Evolutionary conservation across 2,797 vertebrate species (phyloP).

Genomic region (Platyrinchus mystaceus): DNA sequence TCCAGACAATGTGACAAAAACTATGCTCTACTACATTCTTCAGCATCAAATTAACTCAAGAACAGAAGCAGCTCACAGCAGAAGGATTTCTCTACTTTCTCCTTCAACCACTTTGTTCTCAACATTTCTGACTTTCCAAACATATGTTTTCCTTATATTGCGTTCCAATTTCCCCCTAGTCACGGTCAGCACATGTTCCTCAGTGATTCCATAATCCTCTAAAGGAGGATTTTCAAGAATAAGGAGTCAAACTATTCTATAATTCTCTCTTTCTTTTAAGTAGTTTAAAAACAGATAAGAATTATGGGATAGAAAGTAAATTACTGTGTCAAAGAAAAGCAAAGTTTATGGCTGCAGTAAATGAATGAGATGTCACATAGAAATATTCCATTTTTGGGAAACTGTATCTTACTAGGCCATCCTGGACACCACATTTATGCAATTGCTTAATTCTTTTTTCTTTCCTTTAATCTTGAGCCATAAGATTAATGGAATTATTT

Average conservation of each 20-base stretch:
- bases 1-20: neutral
- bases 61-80: neutral
- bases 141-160: accelerated
- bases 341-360: neutral
- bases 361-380: neutral
- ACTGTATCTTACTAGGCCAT: neutral
- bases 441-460: neutral
- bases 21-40: neutral
- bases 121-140: neutral
- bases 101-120: neutral
- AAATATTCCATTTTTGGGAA: slow-evolving; percentile 2
- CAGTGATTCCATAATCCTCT: neutral
- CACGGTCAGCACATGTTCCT: neutral
- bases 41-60: neutral
- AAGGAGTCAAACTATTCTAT: neutral
- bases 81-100: neutral
- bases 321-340: neutral
- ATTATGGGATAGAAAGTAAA: neutral
- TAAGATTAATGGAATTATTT: neutral
- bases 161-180: neutral
- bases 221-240: neutral
- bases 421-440: neutral
- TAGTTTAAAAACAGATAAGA: neutral
- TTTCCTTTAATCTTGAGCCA: neutral
- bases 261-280: neutral